Base-by-base conservation (phyloP, 2,888 invertebrate genomes). In the Podotricha telesiphe region DNA sequence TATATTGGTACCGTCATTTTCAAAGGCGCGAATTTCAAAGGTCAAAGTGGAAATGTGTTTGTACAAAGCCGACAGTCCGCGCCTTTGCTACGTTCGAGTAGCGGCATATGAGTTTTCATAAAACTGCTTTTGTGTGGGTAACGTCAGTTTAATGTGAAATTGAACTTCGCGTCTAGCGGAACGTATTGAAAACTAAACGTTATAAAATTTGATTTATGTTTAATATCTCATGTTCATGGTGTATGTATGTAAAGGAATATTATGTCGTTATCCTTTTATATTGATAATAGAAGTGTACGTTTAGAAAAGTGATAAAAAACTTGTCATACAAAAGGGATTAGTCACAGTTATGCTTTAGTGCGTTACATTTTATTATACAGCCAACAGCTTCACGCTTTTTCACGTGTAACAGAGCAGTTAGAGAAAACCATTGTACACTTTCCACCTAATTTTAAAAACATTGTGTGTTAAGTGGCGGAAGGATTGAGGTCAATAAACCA, bases 1-100 rank as follows among this genome's bases (percentile, higher is more conserved):
- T 82, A 81, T 82, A 82, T 83, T 79, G 80, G 73, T 28, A 40
- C 28, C 62, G 59, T 64, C 62, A 65, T 59, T 68, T 70, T 64
- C 55, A 64, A 71, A 68, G 68, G 68, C 67, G 67, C 47, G 47
- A 67, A 72, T 68, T 70, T 63, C 59, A 67, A 64, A 72, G 70
- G 70, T 66, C 72, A 72, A 70, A 70, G 70, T 45, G 62, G 61
- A 59, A 68, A 72, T 72, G 65, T 59, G 55, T 51, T 45, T 47
- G 62, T 48, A 65, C 50, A 63, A 70, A 72, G 66, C 70, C 50
- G 59, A 68, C 64, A 66, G 69, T 64, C 69, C 63, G 50, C 62
- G 62, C 70, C 59, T 70, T 70, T 58, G 56, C 65, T 34, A 47
- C 37, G 37, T 17, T 53, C 47, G 51, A 58, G 65, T 62, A 72